Evolutionary conservation across 2,113 vertebrate species (phyloP).

Genomic region (Chloebia gouldiae): DNA sequence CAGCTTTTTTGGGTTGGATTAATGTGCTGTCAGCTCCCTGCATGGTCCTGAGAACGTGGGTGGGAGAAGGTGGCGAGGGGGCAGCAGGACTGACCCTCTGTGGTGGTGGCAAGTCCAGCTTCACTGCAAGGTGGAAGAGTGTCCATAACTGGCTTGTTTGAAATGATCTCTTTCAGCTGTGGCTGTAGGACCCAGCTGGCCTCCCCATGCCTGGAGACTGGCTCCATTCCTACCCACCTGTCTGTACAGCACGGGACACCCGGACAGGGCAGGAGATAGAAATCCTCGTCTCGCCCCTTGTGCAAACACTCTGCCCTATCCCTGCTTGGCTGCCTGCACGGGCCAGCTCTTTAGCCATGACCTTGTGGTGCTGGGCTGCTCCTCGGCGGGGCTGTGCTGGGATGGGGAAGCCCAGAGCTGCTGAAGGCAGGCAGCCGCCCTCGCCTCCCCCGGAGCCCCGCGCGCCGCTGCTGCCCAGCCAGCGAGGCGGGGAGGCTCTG

Average conservation of each 20-base stretch:
- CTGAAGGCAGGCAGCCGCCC: rapidly evolving
- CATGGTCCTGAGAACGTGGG: rapidly evolving
- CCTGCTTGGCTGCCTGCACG: neutral
- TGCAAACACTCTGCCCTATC: neutral
- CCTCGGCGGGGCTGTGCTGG: neutral
- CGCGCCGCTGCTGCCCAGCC: neutral
- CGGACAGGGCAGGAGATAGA: neutral
- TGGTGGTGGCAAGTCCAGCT: neutral
- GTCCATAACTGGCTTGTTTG: neutral
- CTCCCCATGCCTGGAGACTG: neutral
- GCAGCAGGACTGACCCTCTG: neutral
- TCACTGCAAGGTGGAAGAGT: neutral
- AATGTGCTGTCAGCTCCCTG: neutral
- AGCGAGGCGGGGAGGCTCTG: neutral
- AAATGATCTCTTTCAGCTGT: neutral
- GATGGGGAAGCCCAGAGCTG: neutral
- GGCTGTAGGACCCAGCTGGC: rapidly evolving
- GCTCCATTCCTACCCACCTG: neutral
- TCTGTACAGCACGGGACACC: neutral
- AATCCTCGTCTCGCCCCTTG: neutral
- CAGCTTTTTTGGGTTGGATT: neutral
- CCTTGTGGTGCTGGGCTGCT: neutral
- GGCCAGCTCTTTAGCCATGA: neutral
- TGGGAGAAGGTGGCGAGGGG: neutral
- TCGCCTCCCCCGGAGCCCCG: neutral